A percentile compares a stretch with the other conserved stretches of the same genome.
Evolutionary conservation across 2,113 vertebrate species (phyloP).

Genomic region (Pithys albifrons): DNA sequence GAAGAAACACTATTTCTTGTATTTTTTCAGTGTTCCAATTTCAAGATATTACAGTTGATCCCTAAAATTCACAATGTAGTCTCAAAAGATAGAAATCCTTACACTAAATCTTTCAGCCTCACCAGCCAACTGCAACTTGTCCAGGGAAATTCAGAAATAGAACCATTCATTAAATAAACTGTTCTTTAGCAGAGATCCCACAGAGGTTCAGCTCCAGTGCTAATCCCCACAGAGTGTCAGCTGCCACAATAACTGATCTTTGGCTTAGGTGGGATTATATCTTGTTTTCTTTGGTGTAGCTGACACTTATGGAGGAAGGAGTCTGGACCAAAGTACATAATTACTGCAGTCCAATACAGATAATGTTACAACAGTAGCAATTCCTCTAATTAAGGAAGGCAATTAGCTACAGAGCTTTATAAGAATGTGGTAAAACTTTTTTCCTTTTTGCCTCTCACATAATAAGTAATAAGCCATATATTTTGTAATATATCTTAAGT

Average conservation of each 20-base stretch:
- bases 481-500: background rate
- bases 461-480: background rate
- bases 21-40: background rate
- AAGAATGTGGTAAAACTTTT: background rate
- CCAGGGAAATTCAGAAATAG: background rate
- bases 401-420: background rate
- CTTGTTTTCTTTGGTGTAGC: background rate
- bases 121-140: background rate
- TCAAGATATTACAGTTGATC: background rate
- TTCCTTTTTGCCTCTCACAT: rapidly evolving
- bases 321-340: background rate
- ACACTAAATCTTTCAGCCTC: background rate
- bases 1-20: background rate
- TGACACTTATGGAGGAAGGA: background rate
- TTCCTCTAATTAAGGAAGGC: background rate
- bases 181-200: background rate
- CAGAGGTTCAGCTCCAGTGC: background rate
- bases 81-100: background rate
- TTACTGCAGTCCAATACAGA: background rate
- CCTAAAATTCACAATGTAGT: background rate
- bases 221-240: background rate
- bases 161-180: background rate
- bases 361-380: background rate
- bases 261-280: background rate
- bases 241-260: background rate